Base-by-base conservation (phyloP, 2,113 vertebrate species). In the Nyctereutes procyonoides region DNA sequence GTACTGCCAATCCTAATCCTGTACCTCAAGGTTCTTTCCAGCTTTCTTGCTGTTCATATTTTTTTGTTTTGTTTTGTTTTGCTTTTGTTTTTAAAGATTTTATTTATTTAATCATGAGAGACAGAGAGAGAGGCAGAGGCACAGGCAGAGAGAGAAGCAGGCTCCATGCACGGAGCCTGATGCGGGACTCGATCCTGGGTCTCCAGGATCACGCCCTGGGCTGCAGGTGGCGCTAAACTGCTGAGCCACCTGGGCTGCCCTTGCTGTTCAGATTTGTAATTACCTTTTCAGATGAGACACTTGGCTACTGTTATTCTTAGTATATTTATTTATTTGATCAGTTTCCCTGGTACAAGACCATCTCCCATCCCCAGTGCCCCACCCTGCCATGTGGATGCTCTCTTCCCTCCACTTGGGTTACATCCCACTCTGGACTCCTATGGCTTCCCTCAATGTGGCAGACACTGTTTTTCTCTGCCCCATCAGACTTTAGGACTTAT, bases 371-470 rank as follows among this genome's bases (percentile, higher is more conserved):
- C 20, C 20, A 24, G 67, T 1, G 0, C 51, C 22, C 8, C 16
- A 11, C 16, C 24, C 16, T 14, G 13, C 13, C 38, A 10, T 4
- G 20, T 19, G 81, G 38, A 1, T 38, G 81, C 32, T 63, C 16
- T 56, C 51, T 58, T 26, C 62, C 16, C 1, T 8, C 10, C 0
- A 0, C 38, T 7, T 38, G 43, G 79, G 28, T 3, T n/a, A 3
- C 8, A 0, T 35, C 53, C 51, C n/a, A 8, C 10, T 65, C 38
- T 19, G 56, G 38, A 17, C 19, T 3, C 10, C 13, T 38, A 0
- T 0, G 53, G 51, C 48, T 53, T 20, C 84, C 51, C 60, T 2
- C 28, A 5, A 1, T 26, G 3, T 28, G 43, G 65, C 9, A 16
- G 67, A 24, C 22, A 0, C 26, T 3, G 1, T 1, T 26, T 14